These are phyloP conservation scores for Phortica variegata DNA, from an alignment of 1,140 invertebrate genomes.

Conservation along the genomic window DNA sequence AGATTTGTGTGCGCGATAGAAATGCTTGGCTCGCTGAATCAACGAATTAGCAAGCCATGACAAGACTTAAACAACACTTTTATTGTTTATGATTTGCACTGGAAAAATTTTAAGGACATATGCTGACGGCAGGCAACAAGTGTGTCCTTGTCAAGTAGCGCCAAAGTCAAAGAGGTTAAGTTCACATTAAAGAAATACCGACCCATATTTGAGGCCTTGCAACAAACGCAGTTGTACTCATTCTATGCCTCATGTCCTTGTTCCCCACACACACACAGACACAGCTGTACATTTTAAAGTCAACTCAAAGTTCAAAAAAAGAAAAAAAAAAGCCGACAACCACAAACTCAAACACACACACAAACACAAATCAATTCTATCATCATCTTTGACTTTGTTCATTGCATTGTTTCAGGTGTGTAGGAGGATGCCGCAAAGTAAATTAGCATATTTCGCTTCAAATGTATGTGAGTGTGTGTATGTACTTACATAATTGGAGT, in stretches of 20 bases:
- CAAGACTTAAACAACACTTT: neutral
- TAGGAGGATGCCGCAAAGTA: conserved; percentile 15
- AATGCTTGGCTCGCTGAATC: too few relatives aligned
- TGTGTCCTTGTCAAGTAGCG: conserved; percentile 18
- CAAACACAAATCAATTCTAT: conserved; percentile 40
- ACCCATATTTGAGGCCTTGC: too few relatives aligned
- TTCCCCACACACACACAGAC: conserved; percentile 3
- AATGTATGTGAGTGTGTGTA: too few relatives aligned
- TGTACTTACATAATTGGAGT: conserved; percentile 55
- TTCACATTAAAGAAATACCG: conserved; percentile 18
- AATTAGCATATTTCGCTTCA: conserved; percentile 48
- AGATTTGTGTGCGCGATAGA: too few relatives aligned
- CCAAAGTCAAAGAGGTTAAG: conserved; percentile 46
- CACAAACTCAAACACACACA: conserved; percentile 3
- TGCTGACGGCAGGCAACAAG: conserved; percentile 39
- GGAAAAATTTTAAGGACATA: neutral
- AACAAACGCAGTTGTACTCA: too few relatives aligned
- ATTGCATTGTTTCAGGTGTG: too few relatives aligned
- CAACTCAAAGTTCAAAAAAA: too few relatives aligned
- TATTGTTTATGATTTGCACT: neutral
- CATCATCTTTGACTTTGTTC: conserved; percentile 30
- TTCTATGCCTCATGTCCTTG: too few relatives aligned
- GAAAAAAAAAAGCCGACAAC: too few relatives aligned
- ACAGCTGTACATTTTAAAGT: too few relatives aligned
- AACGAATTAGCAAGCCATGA: conserved; percentile 3